Conservation (phyloP, 1,140 invertebrate species). For the Temnothorax longispinosus region DNA sequence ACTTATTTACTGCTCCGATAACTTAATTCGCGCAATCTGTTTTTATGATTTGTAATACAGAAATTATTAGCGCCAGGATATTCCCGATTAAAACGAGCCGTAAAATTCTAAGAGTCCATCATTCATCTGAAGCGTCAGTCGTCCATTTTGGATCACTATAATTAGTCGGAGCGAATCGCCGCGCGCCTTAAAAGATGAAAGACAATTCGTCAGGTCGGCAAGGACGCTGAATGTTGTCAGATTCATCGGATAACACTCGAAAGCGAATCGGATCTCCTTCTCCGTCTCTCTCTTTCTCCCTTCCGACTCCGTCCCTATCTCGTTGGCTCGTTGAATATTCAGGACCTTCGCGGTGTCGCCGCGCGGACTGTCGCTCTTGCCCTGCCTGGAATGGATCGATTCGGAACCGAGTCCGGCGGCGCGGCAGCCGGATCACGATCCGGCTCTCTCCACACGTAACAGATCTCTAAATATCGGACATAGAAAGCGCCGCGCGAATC, state of each 20-base stretch:
- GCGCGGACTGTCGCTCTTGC: conserved; percentile 40
- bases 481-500: conserved; percentile 43
- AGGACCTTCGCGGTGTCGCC: conserved; percentile 53
- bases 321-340: conserved; percentile 65
- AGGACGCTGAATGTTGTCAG: conserved; percentile 31
- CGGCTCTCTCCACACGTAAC: conserved; percentile 30
- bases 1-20: conserved; percentile 7
- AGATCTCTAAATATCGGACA: conserved; percentile 67
- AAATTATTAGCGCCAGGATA: conserved; percentile 14
- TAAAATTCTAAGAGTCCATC: background rate
- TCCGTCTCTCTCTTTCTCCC: background rate
- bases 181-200: conserved; percentile 34
- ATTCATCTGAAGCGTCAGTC: background rate
- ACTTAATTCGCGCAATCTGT: background rate
- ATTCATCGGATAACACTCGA: conserved; percentile 18
- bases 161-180: conserved; percentile 23
- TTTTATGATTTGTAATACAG: background rate
- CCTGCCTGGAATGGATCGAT: conserved; percentile 32
- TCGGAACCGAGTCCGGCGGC: conserved; percentile 11
- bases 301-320: background rate
- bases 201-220: conserved; percentile 39
- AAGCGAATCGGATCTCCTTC: conserved; percentile 34
- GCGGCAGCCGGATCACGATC: conserved; percentile 44
- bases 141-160: background rate
- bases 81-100: background rate